phyloP scores from a whole-genome alignment of 2,888 invertebrate species.

The Crocallis elinguaria region DNA sequence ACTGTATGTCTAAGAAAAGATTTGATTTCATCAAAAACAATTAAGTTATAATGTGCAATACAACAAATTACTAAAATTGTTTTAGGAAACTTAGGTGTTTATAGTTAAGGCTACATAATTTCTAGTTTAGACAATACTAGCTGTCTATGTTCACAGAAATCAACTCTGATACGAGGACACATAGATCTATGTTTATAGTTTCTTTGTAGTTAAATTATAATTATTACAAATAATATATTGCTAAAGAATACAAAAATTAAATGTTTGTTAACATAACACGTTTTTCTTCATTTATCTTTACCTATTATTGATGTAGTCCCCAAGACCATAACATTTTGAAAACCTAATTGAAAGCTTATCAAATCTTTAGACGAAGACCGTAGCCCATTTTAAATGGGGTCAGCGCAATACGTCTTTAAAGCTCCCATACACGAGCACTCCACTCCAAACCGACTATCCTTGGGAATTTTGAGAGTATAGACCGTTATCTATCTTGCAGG shows the following conservation, averaged over 20 bases:
- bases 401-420: no score
- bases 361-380: no score
- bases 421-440: no score
- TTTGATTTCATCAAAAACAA: constrained; percentile 19
- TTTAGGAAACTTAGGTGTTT: constrained; percentile 58
- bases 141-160: constrained; percentile 63
- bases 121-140: constrained; percentile 18
- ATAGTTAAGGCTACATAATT: constrained; percentile 56
- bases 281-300: constrained; percentile 42
- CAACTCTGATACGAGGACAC: constrained; percentile 53
- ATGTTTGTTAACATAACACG: constrained; percentile 78
- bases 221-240: constrained; percentile 84
- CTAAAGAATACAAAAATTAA: constrained; percentile 81
- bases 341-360: no score
- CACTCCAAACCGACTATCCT: no score
- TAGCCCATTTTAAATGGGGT: no score
- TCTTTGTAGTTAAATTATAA: constrained; percentile 79
- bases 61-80: constrained; percentile 59
- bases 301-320: no score
- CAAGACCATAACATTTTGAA: no score
- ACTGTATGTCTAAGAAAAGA: constrained; percentile 1
- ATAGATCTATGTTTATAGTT: constrained; percentile 61
- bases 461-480: no score
- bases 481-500: no score
- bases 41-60: constrained; percentile 72